Evolutionary conservation across 2,797 vertebrate genomes (phyloP).

Genomic region (Remorina albescens): DNA sequence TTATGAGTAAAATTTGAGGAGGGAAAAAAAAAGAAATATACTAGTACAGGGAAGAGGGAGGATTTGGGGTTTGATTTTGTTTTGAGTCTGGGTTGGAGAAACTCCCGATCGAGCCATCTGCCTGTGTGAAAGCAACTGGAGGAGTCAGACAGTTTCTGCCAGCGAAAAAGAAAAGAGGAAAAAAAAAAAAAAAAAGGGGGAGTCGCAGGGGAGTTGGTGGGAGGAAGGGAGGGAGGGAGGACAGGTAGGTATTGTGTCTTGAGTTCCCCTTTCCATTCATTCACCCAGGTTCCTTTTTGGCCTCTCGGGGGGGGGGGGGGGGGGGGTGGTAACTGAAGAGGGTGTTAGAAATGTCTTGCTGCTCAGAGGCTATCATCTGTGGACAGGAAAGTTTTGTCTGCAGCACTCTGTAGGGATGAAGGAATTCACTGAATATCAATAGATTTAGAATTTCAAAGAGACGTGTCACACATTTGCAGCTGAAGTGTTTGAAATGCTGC

Average conservation of each 20-base stretch:
- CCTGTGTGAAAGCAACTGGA: constrained; percentile 60
- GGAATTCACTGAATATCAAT: constrained; percentile 63
- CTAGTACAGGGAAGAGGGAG: constrained; percentile 48
- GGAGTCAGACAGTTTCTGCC: constrained; percentile 62
- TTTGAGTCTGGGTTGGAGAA: constrained; percentile 64
- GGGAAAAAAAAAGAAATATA: constrained; percentile 33
- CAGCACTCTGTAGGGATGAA: constrained; percentile 47
- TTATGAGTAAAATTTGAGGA: constrained; percentile 39
- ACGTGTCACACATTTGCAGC: constrained; percentile 35
- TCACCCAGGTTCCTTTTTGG: constrained; percentile 59
- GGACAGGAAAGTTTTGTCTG: constrained; percentile 60
- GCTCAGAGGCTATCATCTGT: constrained; percentile 59
- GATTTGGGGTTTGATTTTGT: constrained; percentile 67
- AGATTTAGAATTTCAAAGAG: constrained; percentile 37
- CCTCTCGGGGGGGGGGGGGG: constrained; percentile 69
- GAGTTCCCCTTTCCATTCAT: constrained; percentile 75
- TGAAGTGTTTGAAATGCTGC: constrained; percentile 28
- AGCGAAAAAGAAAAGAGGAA: constrained; percentile 43
- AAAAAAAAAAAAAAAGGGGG: constrained; percentile 54
- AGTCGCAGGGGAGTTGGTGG: constrained; percentile 61
- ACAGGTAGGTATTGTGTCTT: constrained; percentile 78
- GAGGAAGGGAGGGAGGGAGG: constrained; percentile 62
- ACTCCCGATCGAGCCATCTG: constrained; percentile 68
- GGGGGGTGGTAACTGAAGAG: constrained; percentile 75
- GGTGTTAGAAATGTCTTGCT: constrained; percentile 76